These are phyloP conservation scores for Amphiprion percula DNA, from an alignment of 2,113 vertebrate genomes.

Conservation along the genomic window DNA sequence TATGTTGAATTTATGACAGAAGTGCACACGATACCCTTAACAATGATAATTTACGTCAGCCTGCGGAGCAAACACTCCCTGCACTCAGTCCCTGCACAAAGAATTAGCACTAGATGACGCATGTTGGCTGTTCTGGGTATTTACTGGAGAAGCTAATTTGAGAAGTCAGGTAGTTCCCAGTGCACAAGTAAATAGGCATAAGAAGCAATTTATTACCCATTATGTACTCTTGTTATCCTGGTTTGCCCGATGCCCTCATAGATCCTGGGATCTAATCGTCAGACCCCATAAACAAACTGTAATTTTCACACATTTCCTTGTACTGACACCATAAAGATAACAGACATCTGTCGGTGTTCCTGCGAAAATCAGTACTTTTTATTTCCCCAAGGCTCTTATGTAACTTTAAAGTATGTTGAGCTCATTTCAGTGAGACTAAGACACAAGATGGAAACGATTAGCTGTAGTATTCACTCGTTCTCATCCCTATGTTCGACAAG, in stretches of 20 bases:
- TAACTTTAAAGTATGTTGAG: neutral
- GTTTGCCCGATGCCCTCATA: neutral
- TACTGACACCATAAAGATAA: slow-evolving; percentile 33
- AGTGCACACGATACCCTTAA: neutral
- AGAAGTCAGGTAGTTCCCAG: neutral
- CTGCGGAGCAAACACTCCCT: neutral
- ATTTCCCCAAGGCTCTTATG: neutral
- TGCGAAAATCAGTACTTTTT: neutral
- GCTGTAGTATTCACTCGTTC: neutral
- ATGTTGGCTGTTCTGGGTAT: neutral
- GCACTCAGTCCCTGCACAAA: neutral
- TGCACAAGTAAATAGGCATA: slow-evolving; percentile 14
- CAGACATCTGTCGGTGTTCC: neutral
- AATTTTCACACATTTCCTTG: slow-evolving; percentile 1
- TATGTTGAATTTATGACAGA: no score
- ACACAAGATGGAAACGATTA: neutral
- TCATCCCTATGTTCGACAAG: neutral
- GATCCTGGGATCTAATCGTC: neutral
- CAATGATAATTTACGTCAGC: neutral
- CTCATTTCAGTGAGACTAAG: neutral
- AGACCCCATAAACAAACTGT: slow-evolving; percentile 27
- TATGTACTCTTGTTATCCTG: slow-evolving; percentile 17
- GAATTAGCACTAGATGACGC: neutral
- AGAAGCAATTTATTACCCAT: slow-evolving; percentile 9
- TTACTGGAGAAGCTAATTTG: slow-evolving; percentile 6